Evolutionary conservation across 2,113 vertebrate species (phyloP).

Genomic region (Onychostruthus taczanowskii): DNA sequence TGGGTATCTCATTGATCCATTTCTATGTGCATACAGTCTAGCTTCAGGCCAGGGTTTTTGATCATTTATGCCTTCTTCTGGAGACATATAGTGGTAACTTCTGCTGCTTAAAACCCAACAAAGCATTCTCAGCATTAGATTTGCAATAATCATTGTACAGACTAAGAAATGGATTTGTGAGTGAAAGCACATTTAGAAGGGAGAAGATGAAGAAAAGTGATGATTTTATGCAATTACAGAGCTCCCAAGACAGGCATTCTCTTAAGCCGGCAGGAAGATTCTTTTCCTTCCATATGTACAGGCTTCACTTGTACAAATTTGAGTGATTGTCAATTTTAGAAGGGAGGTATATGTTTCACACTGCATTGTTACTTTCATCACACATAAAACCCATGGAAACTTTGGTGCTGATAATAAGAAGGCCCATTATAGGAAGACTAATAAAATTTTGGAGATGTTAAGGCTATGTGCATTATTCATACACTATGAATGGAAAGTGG

Average conservation of each 20-base stretch:
- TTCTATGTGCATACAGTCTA: background rate
- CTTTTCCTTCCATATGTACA: background rate
- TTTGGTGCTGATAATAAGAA: background rate
- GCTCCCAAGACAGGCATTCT: background rate
- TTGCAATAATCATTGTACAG: background rate
- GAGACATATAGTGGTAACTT: background rate
- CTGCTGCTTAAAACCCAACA: background rate
- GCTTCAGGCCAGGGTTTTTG: background rate
- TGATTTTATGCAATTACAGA: background rate
- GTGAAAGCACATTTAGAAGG: background rate
- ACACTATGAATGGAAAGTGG: background rate
- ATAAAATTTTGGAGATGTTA: background rate
- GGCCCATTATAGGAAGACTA: background rate
- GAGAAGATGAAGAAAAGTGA: background rate
- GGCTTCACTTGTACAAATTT: background rate
- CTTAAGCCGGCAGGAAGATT: background rate
- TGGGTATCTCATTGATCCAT: background rate
- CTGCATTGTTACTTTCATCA: background rate
- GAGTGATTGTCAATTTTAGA: background rate
- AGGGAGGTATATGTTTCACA: background rate
- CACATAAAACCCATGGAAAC: background rate
- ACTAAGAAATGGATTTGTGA: background rate
- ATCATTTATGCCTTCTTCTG: background rate
- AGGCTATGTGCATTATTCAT: background rate
- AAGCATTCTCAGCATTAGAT: background rate